Evolutionary conservation across 2,113 vertebrate genomes (phyloP).

Genomic region (Sus scrofa): T2T-Sscrofa CM000812.6:198523501-198524000

Average conservation of each 20-base stretch:
- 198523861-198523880: not conserved
- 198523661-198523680: not conserved
- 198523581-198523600: too few relatives aligned
- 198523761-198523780: conserved; percentile 40
- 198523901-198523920: conserved; percentile 31
- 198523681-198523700: not conserved
- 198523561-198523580: too few relatives aligned
- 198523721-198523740: not conserved
- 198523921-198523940: not conserved
- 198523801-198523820: not conserved
- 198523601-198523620: conserved; percentile 48
- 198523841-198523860: not conserved
- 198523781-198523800: not conserved
- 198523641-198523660: not conserved
- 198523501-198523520: too few relatives aligned
- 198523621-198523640: not conserved
- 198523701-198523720: not conserved
- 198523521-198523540: too few relatives aligned
- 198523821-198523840: not conserved
- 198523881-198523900: not conserved
- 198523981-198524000: not conserved
- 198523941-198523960: conserved; percentile 19
- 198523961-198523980: conserved; percentile 23
- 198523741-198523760: not conserved
- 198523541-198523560: too few relatives aligned